phyloP scores from a whole-genome alignment of 1,140 invertebrate species.

The Apis dorsata region DNA sequence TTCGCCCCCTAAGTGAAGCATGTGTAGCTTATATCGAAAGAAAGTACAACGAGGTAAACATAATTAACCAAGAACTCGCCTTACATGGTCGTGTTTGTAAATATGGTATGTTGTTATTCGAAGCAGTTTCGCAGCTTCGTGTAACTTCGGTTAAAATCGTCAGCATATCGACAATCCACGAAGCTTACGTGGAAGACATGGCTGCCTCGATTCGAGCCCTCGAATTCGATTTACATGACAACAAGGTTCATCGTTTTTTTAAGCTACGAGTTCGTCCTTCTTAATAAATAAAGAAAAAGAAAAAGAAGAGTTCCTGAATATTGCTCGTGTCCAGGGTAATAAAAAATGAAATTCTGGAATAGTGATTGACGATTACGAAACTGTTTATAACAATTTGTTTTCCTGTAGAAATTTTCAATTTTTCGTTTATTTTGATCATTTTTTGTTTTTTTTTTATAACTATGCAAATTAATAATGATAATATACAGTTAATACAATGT shows the following conservation, averaged over 20 bases:
- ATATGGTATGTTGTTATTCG: conserved; percentile 70
- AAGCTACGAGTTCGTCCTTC: not conserved
- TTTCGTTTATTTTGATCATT: not conserved
- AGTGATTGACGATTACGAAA: not conserved
- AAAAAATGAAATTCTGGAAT: not conserved
- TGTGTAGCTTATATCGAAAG: conserved; percentile 19
- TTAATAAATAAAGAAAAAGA: not conserved
- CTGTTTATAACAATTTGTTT: too few species aligned
- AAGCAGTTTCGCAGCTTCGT: conserved; percentile 62
- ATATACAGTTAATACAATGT: not conserved
- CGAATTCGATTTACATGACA: conserved; percentile 35
- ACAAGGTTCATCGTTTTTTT: conserved; percentile 21
- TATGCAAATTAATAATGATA: not conserved
- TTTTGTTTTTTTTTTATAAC: not conserved
- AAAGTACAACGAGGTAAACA: conserved; percentile 48
- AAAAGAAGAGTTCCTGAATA: conserved; percentile 34
- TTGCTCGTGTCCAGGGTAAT: conserved; percentile 27
- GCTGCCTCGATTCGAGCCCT: conserved; percentile 32
- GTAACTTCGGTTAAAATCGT: conserved; percentile 68
- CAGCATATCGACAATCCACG: conserved; percentile 60
- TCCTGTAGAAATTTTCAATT: not conserved
- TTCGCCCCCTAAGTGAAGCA: not conserved
- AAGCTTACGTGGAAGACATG: conserved; percentile 67
- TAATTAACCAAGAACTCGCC: conserved; percentile 70
- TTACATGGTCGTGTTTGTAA: conserved; percentile 77